These are phyloP conservation scores for Dinomys branickii DNA, from an alignment of 2,113 vertebrate genomes.

Conservation along the genomic window DNA sequence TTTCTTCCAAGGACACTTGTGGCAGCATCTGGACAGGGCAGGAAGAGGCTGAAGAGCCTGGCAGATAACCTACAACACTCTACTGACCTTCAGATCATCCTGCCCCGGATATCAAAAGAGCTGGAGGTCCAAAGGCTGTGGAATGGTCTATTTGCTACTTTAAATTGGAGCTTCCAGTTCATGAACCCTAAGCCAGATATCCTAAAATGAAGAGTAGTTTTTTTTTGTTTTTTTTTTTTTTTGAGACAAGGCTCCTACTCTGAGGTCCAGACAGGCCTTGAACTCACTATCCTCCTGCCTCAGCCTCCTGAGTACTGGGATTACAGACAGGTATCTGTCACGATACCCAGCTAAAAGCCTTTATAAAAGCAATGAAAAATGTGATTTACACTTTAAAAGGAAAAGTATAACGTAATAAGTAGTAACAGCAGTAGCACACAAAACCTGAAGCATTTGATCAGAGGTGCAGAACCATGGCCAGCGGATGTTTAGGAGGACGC, in stretches of 20 bases:
- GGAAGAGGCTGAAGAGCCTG: background rate
- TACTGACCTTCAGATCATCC: background rate
- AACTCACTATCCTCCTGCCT: background rate
- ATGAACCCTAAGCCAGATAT: background rate
- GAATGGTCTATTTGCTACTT: background rate
- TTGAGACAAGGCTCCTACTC: background rate
- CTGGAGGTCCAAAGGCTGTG: background rate
- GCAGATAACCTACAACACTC: background rate
- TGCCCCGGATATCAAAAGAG: no score
- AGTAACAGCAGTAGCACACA: background rate
- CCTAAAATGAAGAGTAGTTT: background rate
- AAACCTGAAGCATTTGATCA: background rate
- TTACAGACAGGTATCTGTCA: background rate
- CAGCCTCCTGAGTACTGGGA: background rate
- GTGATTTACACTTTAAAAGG: background rate
- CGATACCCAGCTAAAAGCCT: background rate
- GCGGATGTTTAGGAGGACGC: background rate
- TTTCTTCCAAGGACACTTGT: background rate
- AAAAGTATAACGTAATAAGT: background rate
- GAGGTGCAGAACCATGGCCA: background rate
- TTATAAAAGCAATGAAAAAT: slow-evolving; percentile 20
- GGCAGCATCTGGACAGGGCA: background rate
- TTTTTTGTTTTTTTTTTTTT: background rate
- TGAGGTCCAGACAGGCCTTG: background rate
- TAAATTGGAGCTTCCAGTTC: background rate